phyloP scores from a whole-genome alignment of 2,888 invertebrate species.

The Oxyscelio sp. region DNA sequence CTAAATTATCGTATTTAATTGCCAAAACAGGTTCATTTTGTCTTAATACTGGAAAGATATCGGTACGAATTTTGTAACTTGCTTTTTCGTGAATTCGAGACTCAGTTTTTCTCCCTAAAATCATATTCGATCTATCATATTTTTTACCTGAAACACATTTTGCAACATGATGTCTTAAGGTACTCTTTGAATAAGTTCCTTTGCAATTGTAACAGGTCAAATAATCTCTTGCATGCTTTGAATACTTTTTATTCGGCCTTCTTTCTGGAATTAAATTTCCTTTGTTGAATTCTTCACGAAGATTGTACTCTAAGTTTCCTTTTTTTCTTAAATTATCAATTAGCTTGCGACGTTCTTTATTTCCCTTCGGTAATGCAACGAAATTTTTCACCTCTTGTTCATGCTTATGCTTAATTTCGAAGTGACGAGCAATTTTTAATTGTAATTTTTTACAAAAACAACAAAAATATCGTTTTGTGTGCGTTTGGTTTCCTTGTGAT shows the following conservation, averaged over 20 bases:
- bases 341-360: too few species aligned
- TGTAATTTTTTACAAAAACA: too few species aligned
- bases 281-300: background rate
- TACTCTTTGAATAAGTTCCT: background rate
- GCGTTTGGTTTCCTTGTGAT: too few species aligned
- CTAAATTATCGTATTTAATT: slow-evolving; percentile 69
- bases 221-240: background rate
- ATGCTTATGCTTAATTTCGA: too few species aligned
- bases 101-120: background rate
- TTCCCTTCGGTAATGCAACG: too few species aligned
- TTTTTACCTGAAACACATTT: background rate
- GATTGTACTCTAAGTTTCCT: too few species aligned
- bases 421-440: too few species aligned
- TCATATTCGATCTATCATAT: slow-evolving; percentile 8
- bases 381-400: too few species aligned
- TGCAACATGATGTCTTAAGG: background rate
- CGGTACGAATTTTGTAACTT: background rate
- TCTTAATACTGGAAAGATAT: slow-evolving; percentile 68
- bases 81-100: slow-evolving; percentile 17
- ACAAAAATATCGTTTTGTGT: too few species aligned
- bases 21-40: slow-evolving; percentile 60
- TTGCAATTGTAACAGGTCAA: background rate
- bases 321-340: too few species aligned
- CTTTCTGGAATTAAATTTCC: background rate
- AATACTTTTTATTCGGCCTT: background rate